A percentile compares a stretch with the other conserved stretches of the same genome.
Conservation (phyloP, 2,797 vertebrate genomes). For the Lacerta bilineata region DNA sequence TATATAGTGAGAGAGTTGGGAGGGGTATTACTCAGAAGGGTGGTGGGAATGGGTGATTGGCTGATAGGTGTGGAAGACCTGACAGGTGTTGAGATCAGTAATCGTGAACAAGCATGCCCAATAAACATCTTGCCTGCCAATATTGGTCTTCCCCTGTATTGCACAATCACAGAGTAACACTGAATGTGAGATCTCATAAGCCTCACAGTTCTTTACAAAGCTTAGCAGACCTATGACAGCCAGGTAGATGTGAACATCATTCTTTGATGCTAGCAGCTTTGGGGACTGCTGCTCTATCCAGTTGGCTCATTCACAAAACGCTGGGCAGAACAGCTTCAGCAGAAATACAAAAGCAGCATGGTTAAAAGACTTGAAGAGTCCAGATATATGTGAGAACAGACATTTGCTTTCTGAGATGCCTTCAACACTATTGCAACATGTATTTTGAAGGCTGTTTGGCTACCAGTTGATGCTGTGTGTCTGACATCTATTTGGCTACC, state of each 20-base stretch:
- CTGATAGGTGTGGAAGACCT: too few species aligned
- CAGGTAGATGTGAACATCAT: neutral
- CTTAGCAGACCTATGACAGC: neutral
- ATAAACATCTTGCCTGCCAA: neutral
- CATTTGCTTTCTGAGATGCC: conserved; percentile 65
- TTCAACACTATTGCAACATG: conserved; percentile 43
- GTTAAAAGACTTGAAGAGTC: conserved; percentile 60
- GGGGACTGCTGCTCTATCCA: neutral
- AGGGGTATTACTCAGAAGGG: too few species aligned
- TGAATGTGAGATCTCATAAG: neutral
- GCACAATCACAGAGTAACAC: neutral
- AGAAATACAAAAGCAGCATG: conserved; percentile 51
- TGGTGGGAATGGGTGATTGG: too few species aligned
- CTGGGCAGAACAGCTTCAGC: conserved; percentile 48
- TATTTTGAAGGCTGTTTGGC: conserved; percentile 59
- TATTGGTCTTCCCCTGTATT: neutral
- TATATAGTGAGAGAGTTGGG: too few species aligned
- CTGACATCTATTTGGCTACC: conserved; percentile 59
- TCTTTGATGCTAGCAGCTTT: neutral
- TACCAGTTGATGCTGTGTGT: conserved; percentile 28
- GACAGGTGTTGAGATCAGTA: neutral
- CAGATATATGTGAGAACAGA: conserved; percentile 60
- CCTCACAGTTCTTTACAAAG: too few species aligned
- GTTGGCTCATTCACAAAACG: conserved; percentile 53
- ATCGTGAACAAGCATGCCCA: neutral